Evolutionary conservation across 1,140 invertebrate genomes (phyloP).

Genomic region (Amphibalanus amphitrite): DNA sequence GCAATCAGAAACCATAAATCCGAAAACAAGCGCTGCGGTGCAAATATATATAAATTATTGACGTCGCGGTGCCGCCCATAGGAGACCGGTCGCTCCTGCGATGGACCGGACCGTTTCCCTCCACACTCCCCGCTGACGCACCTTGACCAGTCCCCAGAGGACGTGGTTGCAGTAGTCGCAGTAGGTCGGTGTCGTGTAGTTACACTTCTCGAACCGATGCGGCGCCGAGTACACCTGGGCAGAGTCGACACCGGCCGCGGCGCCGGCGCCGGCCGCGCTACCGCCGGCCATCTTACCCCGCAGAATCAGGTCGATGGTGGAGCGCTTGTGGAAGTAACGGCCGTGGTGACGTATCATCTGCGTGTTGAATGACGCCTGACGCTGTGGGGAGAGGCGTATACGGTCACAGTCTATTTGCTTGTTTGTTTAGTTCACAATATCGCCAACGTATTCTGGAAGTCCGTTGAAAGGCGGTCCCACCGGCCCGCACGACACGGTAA

Average conservation of each 20-base stretch:
- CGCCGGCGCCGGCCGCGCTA: constrained; percentile 6
- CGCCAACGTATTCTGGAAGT: too few relatives aligned
- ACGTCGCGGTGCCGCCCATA: too few relatives aligned
- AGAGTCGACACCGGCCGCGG: constrained; percentile 9
- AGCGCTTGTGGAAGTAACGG: constrained; percentile 67
- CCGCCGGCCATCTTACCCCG: constrained; percentile 50
- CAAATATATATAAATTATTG: too few relatives aligned
- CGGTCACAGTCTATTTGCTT: too few relatives aligned
- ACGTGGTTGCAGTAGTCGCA: constrained; percentile 79
- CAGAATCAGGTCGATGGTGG: constrained; percentile 76
- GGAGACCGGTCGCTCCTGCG: too few relatives aligned
- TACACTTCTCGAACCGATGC: constrained; percentile 73
- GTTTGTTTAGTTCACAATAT: too few relatives aligned
- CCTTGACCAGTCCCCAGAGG: constrained; percentile 73
- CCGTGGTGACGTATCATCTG: constrained; percentile 73
- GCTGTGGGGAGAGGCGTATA: too few relatives aligned
- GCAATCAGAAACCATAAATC: too few relatives aligned
- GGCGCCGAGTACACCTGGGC: constrained; percentile 51
- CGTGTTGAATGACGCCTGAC: constrained; percentile 68
- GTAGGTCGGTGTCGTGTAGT: constrained; percentile 74
- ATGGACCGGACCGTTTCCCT: too few relatives aligned
- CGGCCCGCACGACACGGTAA: too few relatives aligned
- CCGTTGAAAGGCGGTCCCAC: too few relatives aligned
- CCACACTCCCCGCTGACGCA: constrained; percentile 3
- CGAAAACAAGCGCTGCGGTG: too few relatives aligned